These are phyloP conservation scores for Perizoma affinitatum DNA, from an alignment of 2,888 invertebrate species.

Conservation along the genomic window DNA sequence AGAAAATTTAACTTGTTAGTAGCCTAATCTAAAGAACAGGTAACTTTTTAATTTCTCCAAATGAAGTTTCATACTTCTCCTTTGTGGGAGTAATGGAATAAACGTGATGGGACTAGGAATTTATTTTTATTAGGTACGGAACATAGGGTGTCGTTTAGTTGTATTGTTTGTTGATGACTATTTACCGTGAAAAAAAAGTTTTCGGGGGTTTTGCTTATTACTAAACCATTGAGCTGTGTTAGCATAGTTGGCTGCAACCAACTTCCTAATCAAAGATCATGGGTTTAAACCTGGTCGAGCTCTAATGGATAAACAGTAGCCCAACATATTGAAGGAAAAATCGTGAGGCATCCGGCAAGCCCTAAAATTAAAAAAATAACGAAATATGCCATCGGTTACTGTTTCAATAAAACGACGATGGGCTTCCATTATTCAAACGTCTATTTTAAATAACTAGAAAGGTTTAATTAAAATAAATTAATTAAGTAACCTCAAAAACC, in stretches of 20 bases:
- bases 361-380: too few relatives aligned
- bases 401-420: too few relatives aligned
- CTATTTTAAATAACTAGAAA: background rate
- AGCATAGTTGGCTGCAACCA: too few relatives aligned
- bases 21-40: conserved; percentile 69
- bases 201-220: conserved; percentile 14
- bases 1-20: conserved; percentile 73
- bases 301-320: too few relatives aligned
- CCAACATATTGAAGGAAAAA: too few relatives aligned
- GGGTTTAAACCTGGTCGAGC: too few relatives aligned
- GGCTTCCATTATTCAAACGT: too few relatives aligned
- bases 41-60: conserved; percentile 77
- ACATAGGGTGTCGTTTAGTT: too few relatives aligned
- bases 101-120: conserved; percentile 33
- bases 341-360: too few relatives aligned
- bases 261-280: too few relatives aligned
- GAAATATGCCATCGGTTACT: too few relatives aligned
- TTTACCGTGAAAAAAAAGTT: conserved; percentile 8
- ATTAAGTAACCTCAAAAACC: conserved; percentile 66
- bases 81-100: conserved; percentile 72
- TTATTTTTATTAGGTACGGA: background rate
- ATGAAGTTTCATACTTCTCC: conserved; percentile 74
- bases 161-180: background rate
- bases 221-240: too few relatives aligned
- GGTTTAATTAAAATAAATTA: conserved; percentile 55